Evolutionary conservation across 2,888 invertebrate genomes (phyloP).

Genomic region (Monoplex corrugatus): DNA sequence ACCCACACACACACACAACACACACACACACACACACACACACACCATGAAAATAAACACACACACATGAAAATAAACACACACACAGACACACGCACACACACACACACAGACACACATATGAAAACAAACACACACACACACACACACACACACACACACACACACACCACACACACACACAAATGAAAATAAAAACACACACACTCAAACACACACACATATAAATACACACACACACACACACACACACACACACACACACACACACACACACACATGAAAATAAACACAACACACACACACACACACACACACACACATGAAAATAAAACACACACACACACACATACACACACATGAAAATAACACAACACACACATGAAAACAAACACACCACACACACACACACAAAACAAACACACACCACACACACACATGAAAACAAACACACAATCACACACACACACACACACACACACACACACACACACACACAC

Average conservation of each 20-base stretch:
- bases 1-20: too few species aligned
- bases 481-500: too few species aligned
- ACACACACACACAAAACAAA: background rate
- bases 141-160: too few species aligned
- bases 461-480: background rate
- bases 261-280: background rate
- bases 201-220: background rate
- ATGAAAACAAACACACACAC: too few species aligned
- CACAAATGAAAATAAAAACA: too few species aligned
- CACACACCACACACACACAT: background rate
- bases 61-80: too few species aligned
- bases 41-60: too few species aligned
- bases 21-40: too few species aligned
- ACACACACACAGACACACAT: too few species aligned
- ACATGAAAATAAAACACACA: too few species aligned
- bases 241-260: background rate
- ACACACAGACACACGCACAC: too few species aligned
- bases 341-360: background rate
- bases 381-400: background rate
- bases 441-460: background rate
- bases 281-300: conserved; percentile 2
- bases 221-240: background rate
- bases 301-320: conserved; percentile 33
- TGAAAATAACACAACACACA: background rate
- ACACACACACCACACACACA: too few species aligned